Evolutionary conservation across 2,888 invertebrate species (phyloP).

Genomic region (Ornithoptera alexandrae): DNA sequence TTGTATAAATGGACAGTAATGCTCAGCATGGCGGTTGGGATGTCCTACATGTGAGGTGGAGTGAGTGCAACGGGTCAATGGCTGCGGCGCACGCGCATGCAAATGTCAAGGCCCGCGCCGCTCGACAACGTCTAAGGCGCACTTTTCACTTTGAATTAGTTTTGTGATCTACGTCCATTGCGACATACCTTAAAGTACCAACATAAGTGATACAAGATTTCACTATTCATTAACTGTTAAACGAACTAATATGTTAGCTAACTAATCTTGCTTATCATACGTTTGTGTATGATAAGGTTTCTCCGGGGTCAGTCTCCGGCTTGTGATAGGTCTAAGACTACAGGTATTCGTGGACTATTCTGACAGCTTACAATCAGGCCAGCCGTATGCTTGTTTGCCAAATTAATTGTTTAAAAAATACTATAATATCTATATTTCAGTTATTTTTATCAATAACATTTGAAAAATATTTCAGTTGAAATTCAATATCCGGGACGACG

Average conservation of each 20-base stretch:
- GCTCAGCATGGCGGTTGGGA: slow-evolving; percentile 44
- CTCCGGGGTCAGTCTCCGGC: too few species aligned
- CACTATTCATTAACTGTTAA: neutral
- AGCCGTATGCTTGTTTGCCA: too few species aligned
- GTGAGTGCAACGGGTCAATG: slow-evolving; percentile 60
- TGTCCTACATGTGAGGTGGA: slow-evolving; percentile 57
- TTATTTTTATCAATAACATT: too few species aligned
- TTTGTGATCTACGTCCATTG: neutral
- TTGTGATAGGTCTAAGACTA: too few species aligned
- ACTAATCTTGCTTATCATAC: too few species aligned
- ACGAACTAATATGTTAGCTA: too few species aligned
- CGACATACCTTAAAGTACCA: neutral
- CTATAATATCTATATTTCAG: too few species aligned
- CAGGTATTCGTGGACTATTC: too few species aligned
- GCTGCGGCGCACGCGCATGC: slow-evolving; percentile 50
- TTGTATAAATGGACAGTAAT: slow-evolving; percentile 65
- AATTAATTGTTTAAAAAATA: too few species aligned
- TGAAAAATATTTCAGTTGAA: too few species aligned
- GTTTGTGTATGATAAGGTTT: too few species aligned
- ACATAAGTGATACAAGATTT: neutral
- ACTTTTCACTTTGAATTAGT: slow-evolving; percentile 29
- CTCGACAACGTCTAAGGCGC: slow-evolving; percentile 36
- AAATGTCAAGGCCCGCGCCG: slow-evolving; percentile 65
- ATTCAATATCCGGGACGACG: neutral
- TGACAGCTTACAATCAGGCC: too few species aligned